phyloP scores from a whole-genome alignment of 2,113 vertebrate species.

The Brienomyrus brachyistius region DNA sequence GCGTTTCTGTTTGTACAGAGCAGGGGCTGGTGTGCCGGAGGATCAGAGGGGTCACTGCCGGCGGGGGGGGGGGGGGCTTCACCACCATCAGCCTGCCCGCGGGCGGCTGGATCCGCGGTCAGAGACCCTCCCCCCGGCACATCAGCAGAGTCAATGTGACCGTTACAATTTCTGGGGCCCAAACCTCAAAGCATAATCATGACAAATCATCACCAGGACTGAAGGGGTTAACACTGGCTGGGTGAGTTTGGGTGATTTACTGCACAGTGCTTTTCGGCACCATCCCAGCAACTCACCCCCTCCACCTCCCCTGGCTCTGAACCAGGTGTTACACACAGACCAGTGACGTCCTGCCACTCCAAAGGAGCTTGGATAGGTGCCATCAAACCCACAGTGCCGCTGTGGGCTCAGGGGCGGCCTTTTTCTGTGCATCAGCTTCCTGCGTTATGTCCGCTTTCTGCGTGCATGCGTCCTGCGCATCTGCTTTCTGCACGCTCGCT shows the following conservation, averaged over 20 bases:
- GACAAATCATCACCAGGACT: background rate
- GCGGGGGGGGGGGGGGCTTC: no score
- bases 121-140: background rate
- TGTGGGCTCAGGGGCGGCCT: background rate
- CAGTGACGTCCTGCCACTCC: background rate
- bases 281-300: background rate
- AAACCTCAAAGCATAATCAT: background rate
- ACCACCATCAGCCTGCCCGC: background rate
- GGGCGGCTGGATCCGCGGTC: background rate
- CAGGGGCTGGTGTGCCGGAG: background rate
- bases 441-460: background rate
- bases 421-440: background rate
- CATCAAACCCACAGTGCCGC: background rate
- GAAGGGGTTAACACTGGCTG: background rate
- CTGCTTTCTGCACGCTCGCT: no score
- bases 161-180: background rate
- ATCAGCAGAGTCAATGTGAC: background rate
- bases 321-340: background rate
- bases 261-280: background rate
- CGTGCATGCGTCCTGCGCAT: background rate
- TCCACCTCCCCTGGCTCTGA: background rate
- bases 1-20: no score
- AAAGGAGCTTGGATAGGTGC: background rate
- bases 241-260: background rate
- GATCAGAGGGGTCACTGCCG: no score